These are phyloP conservation scores for Episyrphus balteatus DNA, from an alignment of 1,140 invertebrate species.

Conservation along the genomic window DNA sequence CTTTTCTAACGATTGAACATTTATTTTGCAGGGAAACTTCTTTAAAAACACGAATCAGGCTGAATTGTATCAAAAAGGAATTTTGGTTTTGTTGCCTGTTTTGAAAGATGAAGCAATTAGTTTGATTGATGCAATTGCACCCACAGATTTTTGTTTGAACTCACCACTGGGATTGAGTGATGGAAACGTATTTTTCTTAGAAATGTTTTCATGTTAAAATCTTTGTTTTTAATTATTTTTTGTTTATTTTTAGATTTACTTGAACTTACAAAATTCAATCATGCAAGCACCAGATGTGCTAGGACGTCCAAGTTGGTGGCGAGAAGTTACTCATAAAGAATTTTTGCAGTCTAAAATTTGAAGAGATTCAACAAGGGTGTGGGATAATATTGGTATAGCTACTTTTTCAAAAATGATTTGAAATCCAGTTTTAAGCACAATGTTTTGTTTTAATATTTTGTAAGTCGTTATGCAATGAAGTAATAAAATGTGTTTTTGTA, in stretches of 20 bases:
- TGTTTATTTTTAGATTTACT: constrained; percentile 41
- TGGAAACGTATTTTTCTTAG: constrained; percentile 48
- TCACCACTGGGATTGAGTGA: constrained; percentile 68
- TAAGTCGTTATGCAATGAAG: no score
- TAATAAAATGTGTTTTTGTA: no score
- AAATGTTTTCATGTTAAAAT: not conserved
- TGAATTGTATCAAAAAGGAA: constrained; percentile 23
- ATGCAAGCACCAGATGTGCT: constrained; percentile 43
- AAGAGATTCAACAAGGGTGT: not conserved
- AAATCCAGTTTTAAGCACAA: no score
- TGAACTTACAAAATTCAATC: constrained; percentile 45
- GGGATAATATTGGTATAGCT: no score
- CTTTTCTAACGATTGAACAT: not conserved
- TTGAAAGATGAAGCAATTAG: constrained; percentile 59
- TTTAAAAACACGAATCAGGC: constrained; percentile 17
- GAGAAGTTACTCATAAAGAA: constrained; percentile 42
- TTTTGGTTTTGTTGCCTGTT: constrained; percentile 41
- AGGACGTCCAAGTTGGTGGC: constrained; percentile 48
- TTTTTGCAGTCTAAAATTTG: constrained; percentile 28
- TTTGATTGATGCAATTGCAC: constrained; percentile 75
- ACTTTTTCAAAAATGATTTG: no score
- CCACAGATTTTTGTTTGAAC: constrained; percentile 75
- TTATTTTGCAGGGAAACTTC: constrained; percentile 15
- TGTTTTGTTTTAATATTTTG: no score
- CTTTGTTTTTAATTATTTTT: not conserved